These are phyloP conservation scores for Melinopterus prodromus DNA, from an alignment of 2,888 invertebrate species.

Conservation along the genomic window DNA sequence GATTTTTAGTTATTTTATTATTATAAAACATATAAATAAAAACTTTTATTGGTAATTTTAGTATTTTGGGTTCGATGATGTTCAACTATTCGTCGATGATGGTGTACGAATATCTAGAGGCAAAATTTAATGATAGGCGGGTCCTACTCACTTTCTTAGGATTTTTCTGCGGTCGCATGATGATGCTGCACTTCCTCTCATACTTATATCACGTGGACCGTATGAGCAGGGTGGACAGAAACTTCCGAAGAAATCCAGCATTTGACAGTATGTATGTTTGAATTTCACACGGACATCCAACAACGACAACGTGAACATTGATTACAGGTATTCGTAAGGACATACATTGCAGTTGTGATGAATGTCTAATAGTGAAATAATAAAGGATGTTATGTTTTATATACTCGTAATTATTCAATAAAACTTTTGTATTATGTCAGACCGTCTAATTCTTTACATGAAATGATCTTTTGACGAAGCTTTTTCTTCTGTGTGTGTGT, in stretches of 20 bases:
- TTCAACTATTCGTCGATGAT: constrained; percentile 54
- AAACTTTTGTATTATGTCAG: neutral
- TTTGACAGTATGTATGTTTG: constrained; percentile 43
- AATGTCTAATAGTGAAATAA: constrained; percentile 9
- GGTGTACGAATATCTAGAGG: constrained; percentile 50
- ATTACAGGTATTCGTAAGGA: constrained; percentile 18
- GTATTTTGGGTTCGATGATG: constrained; percentile 54
- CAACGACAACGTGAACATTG: neutral
- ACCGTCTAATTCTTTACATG: too few species aligned
- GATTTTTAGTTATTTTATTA: too few species aligned
- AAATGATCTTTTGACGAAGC: too few species aligned
- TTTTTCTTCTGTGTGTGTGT: too few species aligned
- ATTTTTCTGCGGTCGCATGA: constrained; percentile 52
- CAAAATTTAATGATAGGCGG: constrained; percentile 41
- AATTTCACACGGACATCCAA: neutral
- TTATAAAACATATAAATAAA: too few species aligned
- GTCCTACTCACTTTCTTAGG: constrained; percentile 49
- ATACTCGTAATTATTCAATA: neutral
- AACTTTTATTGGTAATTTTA: constrained; percentile 31
- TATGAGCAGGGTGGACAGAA: constrained; percentile 43
- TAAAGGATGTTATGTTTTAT: neutral
- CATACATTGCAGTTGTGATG: constrained; percentile 11
- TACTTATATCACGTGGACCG: constrained; percentile 56
- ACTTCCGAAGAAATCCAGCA: constrained; percentile 38
- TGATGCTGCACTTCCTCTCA: constrained; percentile 54